Conservation (phyloP, 2,797 vertebrate species). For the Odontamblyopus rebecca region DNA sequence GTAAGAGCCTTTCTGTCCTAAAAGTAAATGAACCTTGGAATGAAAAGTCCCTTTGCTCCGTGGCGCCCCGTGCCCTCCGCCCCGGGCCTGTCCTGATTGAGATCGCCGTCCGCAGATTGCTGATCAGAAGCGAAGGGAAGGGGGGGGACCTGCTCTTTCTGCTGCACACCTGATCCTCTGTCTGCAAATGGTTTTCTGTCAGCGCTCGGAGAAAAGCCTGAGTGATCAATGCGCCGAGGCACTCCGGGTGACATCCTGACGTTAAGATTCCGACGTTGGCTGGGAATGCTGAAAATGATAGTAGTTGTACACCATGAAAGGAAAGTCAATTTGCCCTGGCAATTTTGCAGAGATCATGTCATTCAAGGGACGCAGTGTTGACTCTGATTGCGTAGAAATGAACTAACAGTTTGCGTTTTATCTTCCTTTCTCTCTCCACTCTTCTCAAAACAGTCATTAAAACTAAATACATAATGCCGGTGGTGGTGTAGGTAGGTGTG, state of each 20-base stretch:
- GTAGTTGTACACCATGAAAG: slow-evolving; percentile 22
- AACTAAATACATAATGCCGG: slow-evolving; percentile 65
- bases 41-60: not conserved
- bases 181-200: slow-evolving; percentile 38
- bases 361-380: slow-evolving; percentile 25
- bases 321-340: slow-evolving; percentile 40
- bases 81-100: slow-evolving; percentile 24
- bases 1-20: slow-evolving; percentile 14
- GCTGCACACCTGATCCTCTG: slow-evolving; percentile 15
- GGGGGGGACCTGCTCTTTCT: slow-evolving; percentile 13
- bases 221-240: slow-evolving; percentile 31
- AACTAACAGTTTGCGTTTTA: slow-evolving; percentile 25
- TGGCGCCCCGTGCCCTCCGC: slow-evolving; percentile 3
- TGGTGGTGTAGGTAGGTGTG: slow-evolving; percentile 62
- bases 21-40: slow-evolving; percentile 16
- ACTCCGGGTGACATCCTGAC: slow-evolving; percentile 28
- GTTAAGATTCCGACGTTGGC: slow-evolving; percentile 22
- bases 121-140: slow-evolving; percentile 15
- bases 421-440: not conserved
- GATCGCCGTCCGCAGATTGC: slow-evolving; percentile 12
- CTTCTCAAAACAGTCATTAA: slow-evolving; percentile 63
- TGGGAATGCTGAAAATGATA: slow-evolving; percentile 31
- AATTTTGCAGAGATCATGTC: slow-evolving; percentile 43
- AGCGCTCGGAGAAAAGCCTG: slow-evolving; percentile 24
- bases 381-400: slow-evolving; percentile 35